Percentiles rank a stretch among this genome's conserved stretches.
These are phyloP conservation scores for Toxostoma redivivum DNA, from an alignment of 2,113 vertebrate genomes.

Conservation along the genomic window DNA sequence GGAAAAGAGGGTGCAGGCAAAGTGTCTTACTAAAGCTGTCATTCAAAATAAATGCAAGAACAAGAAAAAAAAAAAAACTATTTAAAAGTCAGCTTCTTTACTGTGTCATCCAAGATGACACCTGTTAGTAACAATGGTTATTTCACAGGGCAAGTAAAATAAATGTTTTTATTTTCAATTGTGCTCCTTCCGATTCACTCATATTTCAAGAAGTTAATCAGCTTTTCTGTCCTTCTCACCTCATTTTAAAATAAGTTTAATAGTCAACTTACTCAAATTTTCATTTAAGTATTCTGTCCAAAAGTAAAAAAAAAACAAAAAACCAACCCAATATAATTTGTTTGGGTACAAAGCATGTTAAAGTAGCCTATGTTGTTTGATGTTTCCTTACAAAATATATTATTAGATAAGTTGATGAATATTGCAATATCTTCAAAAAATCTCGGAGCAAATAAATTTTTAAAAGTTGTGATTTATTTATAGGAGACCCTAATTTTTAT, in stretches of 20 bases:
- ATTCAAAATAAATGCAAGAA: background rate
- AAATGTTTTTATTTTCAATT: background rate
- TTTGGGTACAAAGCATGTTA: background rate
- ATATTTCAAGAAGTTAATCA: background rate
- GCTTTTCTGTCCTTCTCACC: background rate
- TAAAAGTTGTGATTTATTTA: rapidly evolving
- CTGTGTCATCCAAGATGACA: background rate
- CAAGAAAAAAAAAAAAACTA: rapidly evolving
- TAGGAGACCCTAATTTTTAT: background rate
- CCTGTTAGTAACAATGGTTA: background rate
- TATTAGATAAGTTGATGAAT: background rate
- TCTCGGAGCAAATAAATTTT: background rate
- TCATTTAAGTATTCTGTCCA: background rate
- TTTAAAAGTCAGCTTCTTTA: background rate
- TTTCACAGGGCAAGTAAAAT: background rate
- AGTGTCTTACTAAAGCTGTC: background rate
- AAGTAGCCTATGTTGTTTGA: background rate
- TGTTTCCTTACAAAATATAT: background rate
- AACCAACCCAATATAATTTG: rapidly evolving
- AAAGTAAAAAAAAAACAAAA: background rate
- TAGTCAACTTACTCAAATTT: background rate
- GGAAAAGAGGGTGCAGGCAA: background rate
- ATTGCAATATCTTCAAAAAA: background rate
- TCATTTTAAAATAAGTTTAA: background rate
- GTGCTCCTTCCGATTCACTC: background rate